A percentile compares a stretch with the other conserved stretches of the same genome.
These are phyloP conservation scores for zebrafish (Danio rerio) DNA, from an alignment of 2,113 vertebrate genomes.

Conservation along the genomic window GRCz12tu NC_133189.1:17426001-17426500, in stretches of 20 bases:
- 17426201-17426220: background rate
- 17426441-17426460: background rate
- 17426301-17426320: background rate
- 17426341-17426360: background rate
- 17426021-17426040: too few relatives aligned
- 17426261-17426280: too few relatives aligned
- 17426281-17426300: background rate
- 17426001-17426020: too few relatives aligned
- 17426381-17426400: background rate
- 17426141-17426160: too few relatives aligned
- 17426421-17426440: background rate
- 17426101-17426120: constrained; percentile 67
- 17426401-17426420: background rate
- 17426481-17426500: background rate
- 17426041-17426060: too few relatives aligned
- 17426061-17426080: too few relatives aligned
- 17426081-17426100: too few relatives aligned
- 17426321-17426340: constrained; percentile 3
- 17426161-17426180: background rate
- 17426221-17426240: background rate
- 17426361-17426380: background rate
- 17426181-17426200: background rate
- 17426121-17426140: background rate
- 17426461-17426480: too few relatives aligned
- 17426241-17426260: background rate